Base-by-base conservation (phyloP, 2,888 invertebrate genomes). In the Melinaea menophilus region DNA sequence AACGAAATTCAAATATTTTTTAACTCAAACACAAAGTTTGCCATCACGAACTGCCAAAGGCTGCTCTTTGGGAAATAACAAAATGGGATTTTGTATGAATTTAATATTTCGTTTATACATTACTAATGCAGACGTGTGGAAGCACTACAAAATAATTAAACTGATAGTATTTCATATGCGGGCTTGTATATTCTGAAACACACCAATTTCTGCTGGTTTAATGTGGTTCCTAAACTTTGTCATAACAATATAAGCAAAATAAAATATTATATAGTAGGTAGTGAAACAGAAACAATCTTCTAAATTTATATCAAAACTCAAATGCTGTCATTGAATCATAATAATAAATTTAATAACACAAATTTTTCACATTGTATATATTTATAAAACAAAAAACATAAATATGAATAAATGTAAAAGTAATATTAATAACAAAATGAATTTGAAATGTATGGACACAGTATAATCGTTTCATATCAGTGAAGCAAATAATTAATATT, bases 1-100 rank as follows among this genome's bases (percentile, higher is more conserved):
- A 46, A 54, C 34, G 37, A 34, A 47, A 56, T 56, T 56, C 51
- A 61, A 61, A 61, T 48, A 48, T 61, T 61, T 61, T 61, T 37
- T 46, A 54, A 22, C 55, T 55, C 22, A 58, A 46, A 62, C 54
- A 58, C 34, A 58, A 41, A 58, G 58, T 58, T 62, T 55, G 35
- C 41, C 11, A 55, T 55, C 55, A 58, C 41, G 9, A 46, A 58
- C 12, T 33, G 54, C 57, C 54, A 34, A 56, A 56, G 41, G 58
- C 55, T 47, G 31, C 51, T 46, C 56, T 46, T 62, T 58, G 34
- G n/a, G 48, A 61, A 61, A 57, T 57, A 54, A 54, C n/a, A 41
- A 58, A 62, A 7, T 46, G 46, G 54, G 34, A 62, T 58, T 58
- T 62, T 37, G 46, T 31, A n/a, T 45, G 37, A 41, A 55, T 59